These are phyloP conservation scores for Cantharis nigra DNA, from an alignment of 2,888 invertebrate genomes.

Conservation along the genomic window DNA sequence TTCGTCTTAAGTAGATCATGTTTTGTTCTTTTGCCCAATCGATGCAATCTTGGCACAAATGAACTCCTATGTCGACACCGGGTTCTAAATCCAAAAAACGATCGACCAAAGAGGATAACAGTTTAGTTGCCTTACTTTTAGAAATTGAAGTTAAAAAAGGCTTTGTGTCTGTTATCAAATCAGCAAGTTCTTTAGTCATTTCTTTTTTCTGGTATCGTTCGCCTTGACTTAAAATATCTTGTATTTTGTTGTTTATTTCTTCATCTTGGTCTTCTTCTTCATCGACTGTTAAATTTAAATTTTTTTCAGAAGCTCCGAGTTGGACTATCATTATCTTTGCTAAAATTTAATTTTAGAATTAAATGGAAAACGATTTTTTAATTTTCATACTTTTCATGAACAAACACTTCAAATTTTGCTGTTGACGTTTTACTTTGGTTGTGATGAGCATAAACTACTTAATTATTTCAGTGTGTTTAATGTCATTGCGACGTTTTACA, in stretches of 20 bases:
- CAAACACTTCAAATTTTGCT: background rate
- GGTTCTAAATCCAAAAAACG: conserved; percentile 97
- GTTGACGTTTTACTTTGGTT: background rate
- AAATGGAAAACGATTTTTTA: too few species aligned
- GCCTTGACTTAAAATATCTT: conserved; percentile 90
- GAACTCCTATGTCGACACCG: conserved; percentile 91
- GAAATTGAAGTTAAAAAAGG: conserved; percentile 96
- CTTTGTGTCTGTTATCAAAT: conserved; percentile 91
- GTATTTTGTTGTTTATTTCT: conserved; percentile 88
- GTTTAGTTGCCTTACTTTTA: conserved; percentile 98
- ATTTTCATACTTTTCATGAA: background rate
- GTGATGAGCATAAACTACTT: background rate
- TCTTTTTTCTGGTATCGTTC: conserved; percentile 91
- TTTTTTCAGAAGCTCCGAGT: conserved; percentile 74
- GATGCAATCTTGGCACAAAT: conserved; percentile 96
- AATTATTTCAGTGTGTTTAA: too few species aligned
- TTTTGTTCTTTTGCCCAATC: conserved; percentile 99
- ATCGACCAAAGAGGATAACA: conserved; percentile 95
- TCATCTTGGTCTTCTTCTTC: conserved; percentile 89
- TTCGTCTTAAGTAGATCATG: conserved; percentile 94
- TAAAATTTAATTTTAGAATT: background rate
- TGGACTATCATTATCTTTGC: background rate
- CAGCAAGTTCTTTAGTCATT: conserved; percentile 89
- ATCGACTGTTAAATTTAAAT: conserved; percentile 74
- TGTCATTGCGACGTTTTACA: too few species aligned